phyloP scores from a whole-genome alignment of 2,113 vertebrate genomes.

The Garra rufa region DNA sequence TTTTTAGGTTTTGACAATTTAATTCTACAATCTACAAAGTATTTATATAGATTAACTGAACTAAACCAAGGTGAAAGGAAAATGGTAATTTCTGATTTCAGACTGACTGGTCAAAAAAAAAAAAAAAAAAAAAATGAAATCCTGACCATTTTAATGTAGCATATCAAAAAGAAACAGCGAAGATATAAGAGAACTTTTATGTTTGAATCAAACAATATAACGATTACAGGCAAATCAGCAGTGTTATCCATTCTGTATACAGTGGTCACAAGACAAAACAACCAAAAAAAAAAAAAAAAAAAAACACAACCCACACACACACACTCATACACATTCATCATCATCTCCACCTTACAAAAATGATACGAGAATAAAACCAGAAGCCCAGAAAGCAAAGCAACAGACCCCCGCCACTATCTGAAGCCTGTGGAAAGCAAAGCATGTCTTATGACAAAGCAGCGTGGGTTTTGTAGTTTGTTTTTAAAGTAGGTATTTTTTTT shows the following conservation, averaged over 20 bases:
- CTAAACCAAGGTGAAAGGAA: background rate
- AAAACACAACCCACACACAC: background rate
- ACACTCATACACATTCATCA: background rate
- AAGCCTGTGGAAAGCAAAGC: slow-evolving; percentile 39
- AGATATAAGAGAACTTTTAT: slow-evolving; percentile 46
- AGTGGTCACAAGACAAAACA: slow-evolving; percentile 36
- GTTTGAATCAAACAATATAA: slow-evolving; percentile 50
- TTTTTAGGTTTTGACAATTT: background rate
- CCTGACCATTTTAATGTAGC: background rate
- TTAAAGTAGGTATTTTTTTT: slow-evolving; percentile 28
- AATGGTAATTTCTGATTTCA: background rate
- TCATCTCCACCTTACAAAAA: slow-evolving; percentile 34
- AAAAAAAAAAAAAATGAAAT: background rate
- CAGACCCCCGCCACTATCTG: slow-evolving; percentile 12
- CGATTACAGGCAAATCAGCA: slow-evolving; percentile 49
- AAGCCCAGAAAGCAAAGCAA: slow-evolving; percentile 49
- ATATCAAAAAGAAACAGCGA: slow-evolving; percentile 38
- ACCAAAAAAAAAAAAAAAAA: background rate
- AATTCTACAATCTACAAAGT: background rate
- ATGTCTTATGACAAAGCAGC: slow-evolving; percentile 25
- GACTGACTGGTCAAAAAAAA: background rate
- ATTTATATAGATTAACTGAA: background rate
- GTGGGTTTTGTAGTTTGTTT: slow-evolving; percentile 45
- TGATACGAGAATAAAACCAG: slow-evolving; percentile 40
- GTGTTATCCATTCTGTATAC: slow-evolving; percentile 43